Percentiles rank a stretch among this genome's conserved stretches.
Evolutionary conservation across 2,888 invertebrate genomes (phyloP).

Genomic region (Ametastegia equiseti): DNA sequence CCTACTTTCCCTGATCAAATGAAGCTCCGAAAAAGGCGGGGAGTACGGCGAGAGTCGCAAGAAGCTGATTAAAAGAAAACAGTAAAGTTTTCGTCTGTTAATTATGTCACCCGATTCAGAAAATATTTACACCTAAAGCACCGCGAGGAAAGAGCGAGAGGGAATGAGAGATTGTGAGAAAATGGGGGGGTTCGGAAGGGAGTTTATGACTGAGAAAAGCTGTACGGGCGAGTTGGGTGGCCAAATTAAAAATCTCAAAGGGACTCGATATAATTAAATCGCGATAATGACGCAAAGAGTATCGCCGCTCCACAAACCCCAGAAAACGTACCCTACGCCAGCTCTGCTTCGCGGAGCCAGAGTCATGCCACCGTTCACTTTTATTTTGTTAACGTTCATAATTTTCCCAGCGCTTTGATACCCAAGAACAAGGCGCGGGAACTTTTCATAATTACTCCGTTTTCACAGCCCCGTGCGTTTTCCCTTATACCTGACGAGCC

Average conservation of each 20-base stretch:
- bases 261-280: slow-evolving; percentile 70
- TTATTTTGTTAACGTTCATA: slow-evolving; percentile 61
- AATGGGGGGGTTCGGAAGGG: background rate
- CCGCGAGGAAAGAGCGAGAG: slow-evolving; percentile 48
- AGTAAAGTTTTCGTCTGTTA: slow-evolving; percentile 55
- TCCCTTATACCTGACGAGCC: background rate
- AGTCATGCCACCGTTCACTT: slow-evolving; percentile 36
- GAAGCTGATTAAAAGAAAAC: slow-evolving; percentile 63
- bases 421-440: slow-evolving; percentile 55
- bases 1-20: slow-evolving; percentile 36
- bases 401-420: slow-evolving; percentile 68
- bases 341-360: slow-evolving; percentile 21
- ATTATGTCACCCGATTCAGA: slow-evolving; percentile 51
- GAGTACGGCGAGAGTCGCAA: background rate
- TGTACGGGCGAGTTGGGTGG: slow-evolving; percentile 43
- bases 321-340: slow-evolving; percentile 19
- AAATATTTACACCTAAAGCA: slow-evolving; percentile 58
- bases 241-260: slow-evolving; percentile 70
- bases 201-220: slow-evolving; percentile 42
- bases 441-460: slow-evolving; percentile 65
- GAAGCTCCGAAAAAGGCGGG: background rate
- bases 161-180: background rate
- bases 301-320: slow-evolving; percentile 55
- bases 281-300: slow-evolving; percentile 71
- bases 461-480: slow-evolving; percentile 44